phyloP scores from a whole-genome alignment of 35 echinoderm and acorn worm genomes.

The Ophiothrix spiculata region DNA sequence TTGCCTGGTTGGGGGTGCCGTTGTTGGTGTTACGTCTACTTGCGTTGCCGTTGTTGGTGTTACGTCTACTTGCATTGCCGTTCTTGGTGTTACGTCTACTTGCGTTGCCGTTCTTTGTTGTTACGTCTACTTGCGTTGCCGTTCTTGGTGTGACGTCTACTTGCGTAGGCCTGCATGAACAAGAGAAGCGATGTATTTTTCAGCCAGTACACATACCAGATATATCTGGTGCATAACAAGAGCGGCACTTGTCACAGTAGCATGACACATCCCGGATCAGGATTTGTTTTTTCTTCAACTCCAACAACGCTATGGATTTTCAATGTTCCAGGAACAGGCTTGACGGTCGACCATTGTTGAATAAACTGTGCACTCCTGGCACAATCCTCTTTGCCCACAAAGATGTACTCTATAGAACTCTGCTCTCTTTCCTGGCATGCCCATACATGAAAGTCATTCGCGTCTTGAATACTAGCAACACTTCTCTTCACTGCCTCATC shows the following conservation, averaged over 20 bases:
- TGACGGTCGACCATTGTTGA: background rate
- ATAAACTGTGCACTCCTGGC: background rate
- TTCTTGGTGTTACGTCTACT: too few species aligned
- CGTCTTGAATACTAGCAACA: background rate
- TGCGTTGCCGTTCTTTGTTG: too few species aligned
- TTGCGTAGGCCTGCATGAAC: background rate
- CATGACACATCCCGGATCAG: background rate
- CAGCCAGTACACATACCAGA: background rate
- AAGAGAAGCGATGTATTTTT: background rate
- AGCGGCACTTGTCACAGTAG: background rate
- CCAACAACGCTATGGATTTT: background rate
- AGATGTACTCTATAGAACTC: background rate
- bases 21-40: too few species aligned
- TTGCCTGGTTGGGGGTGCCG: too few species aligned
- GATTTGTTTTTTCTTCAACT: background rate
- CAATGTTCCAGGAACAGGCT: background rate
- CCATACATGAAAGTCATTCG: background rate
- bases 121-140: too few species aligned
- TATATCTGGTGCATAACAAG: background rate
- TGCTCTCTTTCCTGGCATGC: background rate
- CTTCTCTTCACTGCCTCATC: background rate
- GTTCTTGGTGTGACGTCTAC: background rate
- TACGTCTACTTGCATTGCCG: too few species aligned
- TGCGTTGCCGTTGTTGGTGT: too few species aligned
- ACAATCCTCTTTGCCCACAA: background rate